phyloP scores from a whole-genome alignment of 1,140 invertebrate species.

The Arion vulgaris region DNA sequence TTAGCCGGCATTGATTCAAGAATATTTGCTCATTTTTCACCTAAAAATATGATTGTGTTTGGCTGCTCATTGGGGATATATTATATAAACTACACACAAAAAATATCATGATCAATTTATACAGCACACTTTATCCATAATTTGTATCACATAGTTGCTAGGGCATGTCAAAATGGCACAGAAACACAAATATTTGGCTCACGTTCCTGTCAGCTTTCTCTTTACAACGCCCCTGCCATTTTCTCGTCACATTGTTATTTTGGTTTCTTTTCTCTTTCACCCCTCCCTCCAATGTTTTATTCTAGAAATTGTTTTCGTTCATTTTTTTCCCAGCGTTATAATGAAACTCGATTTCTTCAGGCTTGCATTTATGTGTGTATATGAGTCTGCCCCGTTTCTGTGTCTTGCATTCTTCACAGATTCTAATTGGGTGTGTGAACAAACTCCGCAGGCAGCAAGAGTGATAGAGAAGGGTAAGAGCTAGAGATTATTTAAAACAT shows the following conservation, averaged over 20 bases:
- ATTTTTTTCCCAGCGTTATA: background rate
- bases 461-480: background rate
- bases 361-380: background rate
- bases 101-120: background rate
- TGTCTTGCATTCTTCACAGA: background rate
- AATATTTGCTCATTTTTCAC: background rate
- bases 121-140: background rate
- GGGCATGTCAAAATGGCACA: background rate
- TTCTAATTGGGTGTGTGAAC: background rate
- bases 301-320: background rate
- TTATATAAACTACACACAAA: too few relatives aligned
- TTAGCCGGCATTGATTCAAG: background rate
- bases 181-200: slow-evolving; percentile 9
- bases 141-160: background rate
- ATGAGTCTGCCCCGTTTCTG: background rate
- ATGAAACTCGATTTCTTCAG: background rate
- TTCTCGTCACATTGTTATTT: background rate
- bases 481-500: slow-evolving; percentile 5
- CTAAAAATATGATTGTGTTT: background rate
- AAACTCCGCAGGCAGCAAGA: background rate
- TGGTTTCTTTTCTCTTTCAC: background rate
- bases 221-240: background rate
- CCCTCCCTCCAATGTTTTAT: background rate
- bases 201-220: background rate
- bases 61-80: too few relatives aligned